Base-by-base conservation (phyloP, 2,797 vertebrate species). In the Poecilia wingei region DNA sequence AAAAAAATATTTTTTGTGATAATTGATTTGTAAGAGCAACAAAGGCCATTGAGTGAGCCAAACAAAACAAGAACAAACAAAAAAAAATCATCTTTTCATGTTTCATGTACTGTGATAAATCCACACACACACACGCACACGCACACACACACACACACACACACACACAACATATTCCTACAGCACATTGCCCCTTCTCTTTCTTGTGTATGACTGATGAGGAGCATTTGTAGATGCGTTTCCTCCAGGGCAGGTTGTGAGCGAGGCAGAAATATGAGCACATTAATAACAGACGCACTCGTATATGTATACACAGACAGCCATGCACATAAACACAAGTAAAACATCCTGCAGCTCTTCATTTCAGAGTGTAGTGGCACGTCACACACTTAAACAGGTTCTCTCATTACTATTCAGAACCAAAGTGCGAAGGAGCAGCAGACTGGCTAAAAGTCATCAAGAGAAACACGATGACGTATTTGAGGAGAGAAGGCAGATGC, bases 281-380 rank as follows among this genome's bases (percentile, higher is more conserved):
- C 84, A 84, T 88, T 80, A 77, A 84, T 85, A 86, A 85, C 72
- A 82, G 33, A 36, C n/a, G 74, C 66, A 66, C 68, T 47, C 75
- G 39, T 69, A 78, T 68, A 47, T 75, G 45, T 1, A 0, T 77
- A 77, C 69, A 79, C 46, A 79, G 75, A 72, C 10, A 75, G 61
- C n/a, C 53, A 70, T 6, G n/a, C 51, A 68, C 78, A 47, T 55
- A 74, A 66, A 64, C 55, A 8, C 9, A 28, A 20, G 2, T 12
- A 76, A 16, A 46, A 47, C 79, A 80, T 57, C 53, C 14, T 45
- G 16, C 76, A 66, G 61, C 43, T 75, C 64, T 46, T 5, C 69
- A 66, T 74, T 61, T 75, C 69, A 6, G 75, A 39, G 82, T 84
- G 82, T 77, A 79, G 82, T 45, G n/a, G 61, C 55, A 73, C 45